Conservation (phyloP, 2,113 vertebrate species). For the Columba janthina region DNA sequence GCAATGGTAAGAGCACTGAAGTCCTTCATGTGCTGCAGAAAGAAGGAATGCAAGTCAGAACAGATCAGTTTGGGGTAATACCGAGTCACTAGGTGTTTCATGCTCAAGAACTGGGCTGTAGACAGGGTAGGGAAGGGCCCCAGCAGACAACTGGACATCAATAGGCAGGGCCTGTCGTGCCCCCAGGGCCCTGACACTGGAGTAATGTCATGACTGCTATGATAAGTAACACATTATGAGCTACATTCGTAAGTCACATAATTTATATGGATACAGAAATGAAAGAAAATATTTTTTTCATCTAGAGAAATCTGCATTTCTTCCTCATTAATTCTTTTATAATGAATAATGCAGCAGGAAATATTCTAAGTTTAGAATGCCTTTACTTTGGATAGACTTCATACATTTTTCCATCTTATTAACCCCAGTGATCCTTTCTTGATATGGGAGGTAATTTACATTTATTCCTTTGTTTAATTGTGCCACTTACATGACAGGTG, state of each 20-base stretch:
- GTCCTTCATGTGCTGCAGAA: background rate
- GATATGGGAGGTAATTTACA: slow-evolving; percentile 32
- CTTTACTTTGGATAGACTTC: slow-evolving; percentile 44
- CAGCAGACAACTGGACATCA: background rate
- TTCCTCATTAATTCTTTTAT: slow-evolving; percentile 4
- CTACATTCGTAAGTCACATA: background rate
- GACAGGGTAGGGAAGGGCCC: background rate
- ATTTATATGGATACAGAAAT: slow-evolving; percentile 26
- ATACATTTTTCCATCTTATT: slow-evolving; percentile 57
- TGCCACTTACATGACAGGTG: slow-evolving; percentile 43
- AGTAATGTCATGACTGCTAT: background rate
- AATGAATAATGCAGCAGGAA: slow-evolving; percentile 46
- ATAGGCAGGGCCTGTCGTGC: background rate
- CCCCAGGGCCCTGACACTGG: background rate
- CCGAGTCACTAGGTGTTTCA: background rate
- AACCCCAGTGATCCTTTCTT: background rate
- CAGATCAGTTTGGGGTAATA: background rate
- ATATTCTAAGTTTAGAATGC: slow-evolving; percentile 29
- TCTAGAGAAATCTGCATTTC: slow-evolving; percentile 13
- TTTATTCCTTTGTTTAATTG: slow-evolving; percentile 38
- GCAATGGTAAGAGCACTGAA: background rate
- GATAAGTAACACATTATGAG: background rate
- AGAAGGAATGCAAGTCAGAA: background rate
- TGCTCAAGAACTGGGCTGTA: background rate
- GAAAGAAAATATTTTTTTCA: slow-evolving; percentile 1